Evolutionary conservation across 2,888 invertebrate species (phyloP).

Genomic region (Nomada hirtipes): DNA sequence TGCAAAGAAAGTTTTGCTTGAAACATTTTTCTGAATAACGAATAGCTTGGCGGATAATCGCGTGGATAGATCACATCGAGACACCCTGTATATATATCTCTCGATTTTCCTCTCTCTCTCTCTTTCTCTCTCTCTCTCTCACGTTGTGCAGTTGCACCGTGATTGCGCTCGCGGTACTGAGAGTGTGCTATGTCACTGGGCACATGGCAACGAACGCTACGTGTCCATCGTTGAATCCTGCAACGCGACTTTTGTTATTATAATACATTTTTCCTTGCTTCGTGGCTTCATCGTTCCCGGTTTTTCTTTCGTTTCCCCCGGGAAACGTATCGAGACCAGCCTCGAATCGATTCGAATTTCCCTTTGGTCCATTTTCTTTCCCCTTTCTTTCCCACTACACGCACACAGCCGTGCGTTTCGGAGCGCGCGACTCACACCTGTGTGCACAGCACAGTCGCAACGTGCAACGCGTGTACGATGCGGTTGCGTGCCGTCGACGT

Average conservation of each 20-base stretch:
- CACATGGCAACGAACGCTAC: constrained; percentile 59
- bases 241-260: constrained; percentile 53
- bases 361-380: too few species aligned
- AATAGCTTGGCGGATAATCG: too few species aligned
- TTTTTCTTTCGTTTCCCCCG: not conserved
- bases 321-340: not conserved
- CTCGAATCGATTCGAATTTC: not conserved
- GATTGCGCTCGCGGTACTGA: not conserved
- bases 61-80: not conserved
- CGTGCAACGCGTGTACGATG: constrained; percentile 14
- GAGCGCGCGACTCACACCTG: constrained; percentile 47
- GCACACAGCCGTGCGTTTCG: constrained; percentile 18
- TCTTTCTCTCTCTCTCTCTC: not conserved
- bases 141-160: constrained; percentile 2
- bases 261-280: constrained; percentile 29
- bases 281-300: constrained; percentile 19
- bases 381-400: not conserved
- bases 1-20: too few species aligned
- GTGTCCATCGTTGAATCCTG: constrained; percentile 36
- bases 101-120: not conserved
- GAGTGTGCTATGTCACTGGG: constrained; percentile 48
- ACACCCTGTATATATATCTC: not conserved
- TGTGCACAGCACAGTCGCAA: constrained; percentile 50
- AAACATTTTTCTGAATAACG: too few species aligned
- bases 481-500: constrained; percentile 20